These are phyloP conservation scores for Siniperca knerii DNA, from an alignment of 2,113 vertebrate genomes.

Conservation along the genomic window DNA sequence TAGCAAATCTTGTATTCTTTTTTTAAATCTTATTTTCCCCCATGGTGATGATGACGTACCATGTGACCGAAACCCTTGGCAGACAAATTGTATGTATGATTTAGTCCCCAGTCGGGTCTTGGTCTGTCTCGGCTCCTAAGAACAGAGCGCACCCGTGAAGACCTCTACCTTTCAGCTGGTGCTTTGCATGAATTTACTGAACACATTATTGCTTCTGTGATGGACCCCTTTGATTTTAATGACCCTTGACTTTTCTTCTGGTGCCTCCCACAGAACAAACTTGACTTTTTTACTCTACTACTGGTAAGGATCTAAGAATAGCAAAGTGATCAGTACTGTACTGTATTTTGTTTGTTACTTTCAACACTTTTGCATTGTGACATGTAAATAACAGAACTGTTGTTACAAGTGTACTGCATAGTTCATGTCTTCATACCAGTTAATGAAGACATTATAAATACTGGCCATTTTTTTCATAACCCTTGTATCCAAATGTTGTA, in stretches of 20 bases:
- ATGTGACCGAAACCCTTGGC: too few relatives aligned
- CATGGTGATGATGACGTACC: too few relatives aligned
- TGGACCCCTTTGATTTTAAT: background rate
- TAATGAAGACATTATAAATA: background rate
- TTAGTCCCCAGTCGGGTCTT: too few relatives aligned
- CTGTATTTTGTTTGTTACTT: background rate
- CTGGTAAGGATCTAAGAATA: background rate
- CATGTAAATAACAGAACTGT: background rate
- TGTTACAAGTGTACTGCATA: background rate
- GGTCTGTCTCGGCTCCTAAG: too few relatives aligned
- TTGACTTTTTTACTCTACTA: background rate
- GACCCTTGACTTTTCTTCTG: background rate
- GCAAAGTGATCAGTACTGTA: too few relatives aligned
- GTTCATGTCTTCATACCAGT: background rate
- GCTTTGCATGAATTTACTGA: background rate
- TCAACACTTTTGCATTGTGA: background rate
- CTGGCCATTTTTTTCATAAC: background rate
- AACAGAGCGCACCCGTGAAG: background rate
- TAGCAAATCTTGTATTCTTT: too few relatives aligned
- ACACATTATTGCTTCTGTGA: background rate
- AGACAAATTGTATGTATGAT: too few relatives aligned
- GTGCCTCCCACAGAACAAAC: background rate
- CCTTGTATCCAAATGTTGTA: background rate
- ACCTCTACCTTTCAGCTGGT: background rate
- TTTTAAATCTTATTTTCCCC: too few relatives aligned